Evolutionary conservation across 2,797 vertebrate genomes (phyloP).

Genomic region (Mus spretus): DNA sequence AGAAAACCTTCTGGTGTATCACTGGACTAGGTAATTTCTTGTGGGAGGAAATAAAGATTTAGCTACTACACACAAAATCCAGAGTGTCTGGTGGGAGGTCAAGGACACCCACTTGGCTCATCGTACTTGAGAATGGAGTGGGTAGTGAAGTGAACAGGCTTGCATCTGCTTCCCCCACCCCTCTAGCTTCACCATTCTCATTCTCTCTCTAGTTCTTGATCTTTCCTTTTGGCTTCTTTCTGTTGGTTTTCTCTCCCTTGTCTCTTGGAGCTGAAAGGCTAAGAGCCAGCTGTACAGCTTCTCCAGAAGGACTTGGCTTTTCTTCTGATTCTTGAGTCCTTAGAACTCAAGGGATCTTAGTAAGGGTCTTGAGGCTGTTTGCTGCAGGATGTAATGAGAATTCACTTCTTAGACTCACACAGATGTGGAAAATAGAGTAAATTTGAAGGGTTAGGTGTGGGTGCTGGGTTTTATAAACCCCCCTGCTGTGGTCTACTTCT

Average conservation of each 20-base stretch:
- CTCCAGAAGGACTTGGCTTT: not conserved
- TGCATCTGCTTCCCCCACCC: rapidly evolving
- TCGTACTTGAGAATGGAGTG: too few relatives aligned
- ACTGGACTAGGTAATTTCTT: not conserved
- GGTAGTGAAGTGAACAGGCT: not conserved
- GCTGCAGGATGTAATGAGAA: not conserved
- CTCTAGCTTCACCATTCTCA: not conserved
- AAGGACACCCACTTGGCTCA: not conserved
- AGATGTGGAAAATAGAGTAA: not conserved
- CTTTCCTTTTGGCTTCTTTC: slow-evolving; percentile 1
- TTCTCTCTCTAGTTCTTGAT: not conserved
- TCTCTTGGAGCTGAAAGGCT: not conserved
- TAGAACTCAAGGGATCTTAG: not conserved
- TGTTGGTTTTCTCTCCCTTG: not conserved
- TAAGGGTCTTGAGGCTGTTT: not conserved
- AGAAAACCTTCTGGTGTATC: not conserved
- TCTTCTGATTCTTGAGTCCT: not conserved
- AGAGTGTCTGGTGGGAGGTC: not conserved
- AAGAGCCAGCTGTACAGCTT: not conserved
- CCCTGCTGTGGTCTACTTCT: not conserved
- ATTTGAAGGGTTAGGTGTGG: not conserved
- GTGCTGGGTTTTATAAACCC: not conserved
- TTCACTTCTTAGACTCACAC: not conserved
- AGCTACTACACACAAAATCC: not conserved
- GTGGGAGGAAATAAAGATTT: not conserved